Base-by-base conservation (phyloP, 2,113 vertebrate genomes). In the Mobula birostris region DNA sequence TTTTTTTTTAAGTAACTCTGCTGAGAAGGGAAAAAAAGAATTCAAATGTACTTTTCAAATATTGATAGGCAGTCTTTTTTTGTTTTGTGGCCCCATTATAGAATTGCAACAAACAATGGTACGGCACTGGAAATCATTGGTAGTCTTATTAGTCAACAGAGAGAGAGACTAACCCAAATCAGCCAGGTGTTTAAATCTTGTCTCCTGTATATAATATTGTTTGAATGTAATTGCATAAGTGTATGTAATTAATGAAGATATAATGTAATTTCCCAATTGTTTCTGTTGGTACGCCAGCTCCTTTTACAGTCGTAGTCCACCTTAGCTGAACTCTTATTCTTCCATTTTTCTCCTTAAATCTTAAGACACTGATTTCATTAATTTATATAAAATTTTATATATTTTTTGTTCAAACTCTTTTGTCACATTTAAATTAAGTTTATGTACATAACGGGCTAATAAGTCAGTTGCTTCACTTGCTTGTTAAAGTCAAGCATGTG, bases 401-500 rank as follows among this genome's bases (percentile, higher is more conserved):
- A 94, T 95, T 96, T 95, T 96, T 97, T 96, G 95, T 95, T 95
- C 94, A 95, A 95, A 95, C 96, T 93, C 40, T 93, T 72, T 97
- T 97, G 97, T 97, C 96, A 97, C 96, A 96, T 96, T 95, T 96
- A 96, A 96, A 97, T 96, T 95, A 97, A 97, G 97, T 97, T 97
- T 97, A 97, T 97, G 94, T 96, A 96, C 97, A 96, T 97, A 97
- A 97, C 97, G 97, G 97, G 96, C 97, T 97, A 97, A 97, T 97
- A 98, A 98, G 96, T 97, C 97, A 96, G 96, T 97, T 97, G 97
- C 97, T 98, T 96, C 96, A 97, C 97, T 97, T 96, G 96, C 97
- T 98, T 98, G 97, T 98, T 98, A 98, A 97, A 98, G 97, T 97
- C 97, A 97, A 97, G 97, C 97, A 97, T 97, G 97, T 97, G 97